Conservation (phyloP, 2,797 vertebrate genomes). For the Darevskia mixta region DNA sequence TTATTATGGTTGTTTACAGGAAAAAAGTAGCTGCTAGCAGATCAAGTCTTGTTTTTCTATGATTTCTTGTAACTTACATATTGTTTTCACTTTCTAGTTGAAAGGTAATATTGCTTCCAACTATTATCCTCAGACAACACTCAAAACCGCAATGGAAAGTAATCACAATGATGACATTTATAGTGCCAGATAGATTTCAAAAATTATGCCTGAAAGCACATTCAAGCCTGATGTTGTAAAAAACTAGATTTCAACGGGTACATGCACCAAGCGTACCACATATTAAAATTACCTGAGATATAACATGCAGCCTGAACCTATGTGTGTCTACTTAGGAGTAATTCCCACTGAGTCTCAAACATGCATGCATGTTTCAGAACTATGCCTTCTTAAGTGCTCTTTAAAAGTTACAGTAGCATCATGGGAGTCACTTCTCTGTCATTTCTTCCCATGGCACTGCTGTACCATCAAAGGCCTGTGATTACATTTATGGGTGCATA, state of each 20-base stretch:
- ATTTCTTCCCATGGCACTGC: not conserved
- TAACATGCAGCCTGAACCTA: no score
- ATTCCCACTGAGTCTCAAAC: no score
- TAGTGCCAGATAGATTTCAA: not conserved
- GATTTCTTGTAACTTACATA: not conserved
- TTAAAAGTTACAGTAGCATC: not conserved
- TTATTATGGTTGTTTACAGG: not conserved
- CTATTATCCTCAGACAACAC: not conserved
- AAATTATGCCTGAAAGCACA: constrained; percentile 9
- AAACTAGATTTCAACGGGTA: not conserved
- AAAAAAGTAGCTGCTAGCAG: not conserved
- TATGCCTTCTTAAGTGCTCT: not conserved
- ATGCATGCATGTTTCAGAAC: not conserved
- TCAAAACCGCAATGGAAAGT: constrained; percentile 17
- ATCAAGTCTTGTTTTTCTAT: not conserved
- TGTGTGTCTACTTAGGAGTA: no score
- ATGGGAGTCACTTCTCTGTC: not conserved
- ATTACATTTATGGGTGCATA: not conserved
- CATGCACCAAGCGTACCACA: not conserved
- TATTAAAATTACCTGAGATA: not conserved
- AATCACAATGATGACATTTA: not conserved
- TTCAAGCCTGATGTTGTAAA: not conserved
- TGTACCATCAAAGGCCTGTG: not conserved
- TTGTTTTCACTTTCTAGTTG: not conserved
- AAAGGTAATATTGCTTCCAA: not conserved